Base-by-base conservation (phyloP, 2,113 vertebrate genomes). In the Oxygymnocypris stewartii region DNA sequence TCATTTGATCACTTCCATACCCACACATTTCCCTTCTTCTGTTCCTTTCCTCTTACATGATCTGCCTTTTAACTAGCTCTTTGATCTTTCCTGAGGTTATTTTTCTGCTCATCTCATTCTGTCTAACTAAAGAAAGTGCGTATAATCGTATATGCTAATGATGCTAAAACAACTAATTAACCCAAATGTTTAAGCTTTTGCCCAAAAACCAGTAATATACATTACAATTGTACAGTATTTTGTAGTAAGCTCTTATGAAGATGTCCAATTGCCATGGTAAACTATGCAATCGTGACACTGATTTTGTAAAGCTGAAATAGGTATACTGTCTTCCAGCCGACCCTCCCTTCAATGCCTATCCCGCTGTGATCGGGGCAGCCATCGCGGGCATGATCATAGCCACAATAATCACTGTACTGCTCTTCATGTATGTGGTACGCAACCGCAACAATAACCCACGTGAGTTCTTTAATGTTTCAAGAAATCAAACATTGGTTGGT, bases 361-460 rank as follows among this genome's bases (percentile, higher is more conserved):
- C 96, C 0, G 96, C 96, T 2, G 94, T 97, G 89, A 93, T 98
- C 1, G 96, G 96, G 16, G 95, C 96, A 31, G 96, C 94, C 1
- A 92, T 95, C 0, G 93, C 95, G 3, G 96, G 96, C 71, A 96
- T 96, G 95, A 92, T 96, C 63, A 88, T 96, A 76, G 96, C 96
- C 0, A 91, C 91, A 0, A 90, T 95, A 6, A 82, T 87, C 42
- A 96, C 94, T 0, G 80, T 92, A 11, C 91, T 96, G 89, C 92
- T 95, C 73, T 95, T 97, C 79, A 89, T 96, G 51, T 96, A 90
- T 67, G 92, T 96, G 57, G 92, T 95, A 79, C 92, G 95, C 89
- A 96, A 97, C 90, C 95, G 95, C 5, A 95, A 95, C 89, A 96
- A 93, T 79, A 95, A 95, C 73, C 95, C 96, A 18, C 77, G 96